Conservation (phyloP, 2,113 vertebrate genomes). For the Grammomys surdaster region DNA sequence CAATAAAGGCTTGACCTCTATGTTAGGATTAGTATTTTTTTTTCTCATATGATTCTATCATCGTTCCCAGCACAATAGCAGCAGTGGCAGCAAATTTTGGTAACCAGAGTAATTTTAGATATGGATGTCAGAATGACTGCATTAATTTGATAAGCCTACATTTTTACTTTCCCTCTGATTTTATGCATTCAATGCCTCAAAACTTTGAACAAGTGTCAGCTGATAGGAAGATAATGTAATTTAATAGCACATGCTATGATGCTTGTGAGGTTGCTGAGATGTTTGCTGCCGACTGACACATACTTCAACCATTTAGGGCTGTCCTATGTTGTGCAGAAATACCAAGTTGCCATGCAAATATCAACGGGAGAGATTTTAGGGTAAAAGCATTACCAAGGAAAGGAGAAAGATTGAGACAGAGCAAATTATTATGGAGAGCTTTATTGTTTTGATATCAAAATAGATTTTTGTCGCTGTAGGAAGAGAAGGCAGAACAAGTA, state of each 20-base stretch:
- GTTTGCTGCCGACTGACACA: conserved; percentile 39
- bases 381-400: background rate
- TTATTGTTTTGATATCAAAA: conserved; percentile 53
- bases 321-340: conserved; percentile 34
- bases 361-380: background rate
- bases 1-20: background rate
- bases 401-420: conserved; percentile 38
- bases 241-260: conserved; percentile 35
- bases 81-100: conserved; percentile 19
- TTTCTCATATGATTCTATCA: conserved; percentile 8
- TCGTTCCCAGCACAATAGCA: background rate
- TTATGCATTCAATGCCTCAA: conserved; percentile 40
- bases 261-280: conserved; percentile 60
- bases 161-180: conserved; percentile 8
- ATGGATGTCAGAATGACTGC: conserved; percentile 39
- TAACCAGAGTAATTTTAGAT: conserved; percentile 65
- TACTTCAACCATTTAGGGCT: conserved; percentile 55
- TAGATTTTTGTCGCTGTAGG: background rate
- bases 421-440: conserved; percentile 24
- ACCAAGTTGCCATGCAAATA: conserved; percentile 4
- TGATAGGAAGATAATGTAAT: conserved; percentile 64
- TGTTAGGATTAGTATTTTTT: background rate
- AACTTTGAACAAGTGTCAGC: conserved; percentile 62
- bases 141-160: conserved; percentile 37
- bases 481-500: background rate